These are phyloP conservation scores for Ptychoptera contaminata DNA, from an alignment of 2,888 invertebrate genomes.

Conservation along the genomic window DNA sequence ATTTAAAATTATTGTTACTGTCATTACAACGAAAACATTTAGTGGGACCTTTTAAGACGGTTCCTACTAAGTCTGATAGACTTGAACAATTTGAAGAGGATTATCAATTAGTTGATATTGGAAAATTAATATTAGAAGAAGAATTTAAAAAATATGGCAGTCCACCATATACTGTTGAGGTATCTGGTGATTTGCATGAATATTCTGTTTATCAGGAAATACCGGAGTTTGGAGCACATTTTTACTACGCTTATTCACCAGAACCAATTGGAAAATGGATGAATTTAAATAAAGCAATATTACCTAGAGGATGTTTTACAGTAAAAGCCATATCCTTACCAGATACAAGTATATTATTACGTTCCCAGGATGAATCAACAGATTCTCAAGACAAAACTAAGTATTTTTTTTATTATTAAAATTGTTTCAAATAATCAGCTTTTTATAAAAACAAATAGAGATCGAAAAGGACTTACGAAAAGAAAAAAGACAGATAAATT, in stretches of 20 bases:
- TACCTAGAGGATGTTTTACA: slow-evolving; percentile 20
- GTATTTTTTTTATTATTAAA: no score
- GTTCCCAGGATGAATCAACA: no score
- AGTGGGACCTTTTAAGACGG: slow-evolving; percentile 27
- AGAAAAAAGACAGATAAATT: no score
- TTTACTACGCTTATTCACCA: slow-evolving; percentile 33
- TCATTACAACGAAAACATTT: slow-evolving; percentile 28
- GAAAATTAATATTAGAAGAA: slow-evolving; percentile 20
- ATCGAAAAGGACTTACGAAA: no score
- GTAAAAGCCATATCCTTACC: neutral
- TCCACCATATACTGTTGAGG: slow-evolving; percentile 24
- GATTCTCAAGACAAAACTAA: no score
- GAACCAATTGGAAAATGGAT: slow-evolving; percentile 31
- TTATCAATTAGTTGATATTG: slow-evolving; percentile 20
- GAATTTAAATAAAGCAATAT: slow-evolving; percentile 21
- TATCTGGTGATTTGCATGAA: slow-evolving; percentile 29
- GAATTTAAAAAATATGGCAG: slow-evolving; percentile 16
- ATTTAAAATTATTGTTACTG: slow-evolving; percentile 31
- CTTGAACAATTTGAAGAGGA: slow-evolving; percentile 12
- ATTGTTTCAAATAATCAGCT: no score
- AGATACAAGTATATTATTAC: neutral
- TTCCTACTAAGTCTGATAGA: slow-evolving; percentile 21
- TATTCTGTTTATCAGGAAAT: slow-evolving; percentile 34
- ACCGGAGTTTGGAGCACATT: slow-evolving; percentile 34
- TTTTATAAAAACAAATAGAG: no score